Evolutionary conservation across 2,888 invertebrate species (phyloP).

Genomic region (Drosophila paramelanica): DNA sequence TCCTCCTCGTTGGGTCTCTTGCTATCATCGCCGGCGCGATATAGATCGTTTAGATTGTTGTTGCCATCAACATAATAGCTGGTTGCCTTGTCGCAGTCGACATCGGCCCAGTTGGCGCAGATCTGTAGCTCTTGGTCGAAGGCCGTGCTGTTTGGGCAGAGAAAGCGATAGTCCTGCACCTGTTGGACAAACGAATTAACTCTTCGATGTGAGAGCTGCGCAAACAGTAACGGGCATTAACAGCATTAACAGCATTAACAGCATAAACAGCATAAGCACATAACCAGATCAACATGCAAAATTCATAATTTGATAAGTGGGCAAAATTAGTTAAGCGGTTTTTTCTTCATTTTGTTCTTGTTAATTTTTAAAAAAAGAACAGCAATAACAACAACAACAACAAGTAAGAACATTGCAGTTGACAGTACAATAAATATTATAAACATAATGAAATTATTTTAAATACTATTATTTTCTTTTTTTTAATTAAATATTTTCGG

Average conservation of each 20-base stretch:
- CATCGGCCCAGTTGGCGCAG: conserved; percentile 96
- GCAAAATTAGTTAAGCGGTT: conserved; percentile 50
- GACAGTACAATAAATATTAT: too few species aligned
- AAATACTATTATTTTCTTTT: too few species aligned
- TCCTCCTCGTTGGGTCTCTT: conserved; percentile 89
- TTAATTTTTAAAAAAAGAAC: conserved; percentile 2
- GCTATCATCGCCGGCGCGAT: conserved; percentile 86
- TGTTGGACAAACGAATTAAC: conserved; percentile 81
- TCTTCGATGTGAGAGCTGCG: conserved; percentile 74
- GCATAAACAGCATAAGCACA: conserved; percentile 60
- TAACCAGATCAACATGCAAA: conserved; percentile 75
- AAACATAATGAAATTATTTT: too few species aligned
- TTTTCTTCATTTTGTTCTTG: conserved; percentile 5
- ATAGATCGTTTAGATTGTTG: conserved; percentile 92
- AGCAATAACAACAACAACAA: conserved; percentile 28
- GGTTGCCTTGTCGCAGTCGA: conserved; percentile 93
- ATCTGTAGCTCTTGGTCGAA: conserved; percentile 97
- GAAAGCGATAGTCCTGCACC: conserved; percentile 93
- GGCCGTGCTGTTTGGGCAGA: conserved; percentile 95
- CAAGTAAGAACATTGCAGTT: not conserved
- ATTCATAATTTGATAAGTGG: conserved; percentile 57
- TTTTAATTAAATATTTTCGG: too few species aligned
- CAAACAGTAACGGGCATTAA: conserved; percentile 28
- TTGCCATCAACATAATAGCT: conserved; percentile 89
- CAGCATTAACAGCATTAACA: conserved; percentile 34